Evolutionary conservation across 1,140 invertebrate species (phyloP).

Genomic region (Frieseomelitta varia): DNA sequence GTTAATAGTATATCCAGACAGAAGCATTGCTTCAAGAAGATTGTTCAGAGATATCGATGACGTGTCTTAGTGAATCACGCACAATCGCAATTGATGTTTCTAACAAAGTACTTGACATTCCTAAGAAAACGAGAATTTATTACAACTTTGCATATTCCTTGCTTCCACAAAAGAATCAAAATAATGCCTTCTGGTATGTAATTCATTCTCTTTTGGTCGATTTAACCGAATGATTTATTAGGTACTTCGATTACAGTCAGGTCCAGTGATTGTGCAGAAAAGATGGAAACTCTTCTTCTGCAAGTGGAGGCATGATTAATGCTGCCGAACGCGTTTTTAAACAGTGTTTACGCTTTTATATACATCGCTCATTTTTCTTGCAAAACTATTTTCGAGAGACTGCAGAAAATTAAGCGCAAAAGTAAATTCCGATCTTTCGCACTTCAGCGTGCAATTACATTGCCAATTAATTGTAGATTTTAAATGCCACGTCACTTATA

Average conservation of each 20-base stretch:
- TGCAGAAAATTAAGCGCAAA: neutral
- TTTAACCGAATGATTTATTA: conserved; percentile 34
- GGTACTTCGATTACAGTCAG: neutral
- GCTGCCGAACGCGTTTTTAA: neutral
- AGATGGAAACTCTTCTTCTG: neutral
- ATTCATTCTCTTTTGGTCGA: conserved; percentile 23
- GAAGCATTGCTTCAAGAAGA: conserved; percentile 29
- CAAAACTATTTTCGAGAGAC: neutral
- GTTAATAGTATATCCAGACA: conserved; percentile 12
- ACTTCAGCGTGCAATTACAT: neutral
- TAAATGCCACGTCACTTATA: conserved; percentile 9
- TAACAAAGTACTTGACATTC: conserved; percentile 55
- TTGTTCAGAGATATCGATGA: conserved; percentile 64
- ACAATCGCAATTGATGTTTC: conserved; percentile 27
- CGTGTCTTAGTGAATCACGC: conserved; percentile 62
- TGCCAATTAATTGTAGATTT: neutral
- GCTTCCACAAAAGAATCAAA: conserved; percentile 56
- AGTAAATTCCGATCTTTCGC: neutral
- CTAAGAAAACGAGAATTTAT: conserved; percentile 62
- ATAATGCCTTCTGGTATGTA: conserved; percentile 22
- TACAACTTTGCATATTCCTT: conserved; percentile 40
- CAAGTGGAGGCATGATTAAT: conserved; percentile 10
- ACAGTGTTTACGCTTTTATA: neutral
- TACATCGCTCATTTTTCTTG: neutral
- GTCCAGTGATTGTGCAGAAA: neutral